phyloP scores from a whole-genome alignment of 2,797 vertebrate species.

The Malacoctenus gilli region DNA sequence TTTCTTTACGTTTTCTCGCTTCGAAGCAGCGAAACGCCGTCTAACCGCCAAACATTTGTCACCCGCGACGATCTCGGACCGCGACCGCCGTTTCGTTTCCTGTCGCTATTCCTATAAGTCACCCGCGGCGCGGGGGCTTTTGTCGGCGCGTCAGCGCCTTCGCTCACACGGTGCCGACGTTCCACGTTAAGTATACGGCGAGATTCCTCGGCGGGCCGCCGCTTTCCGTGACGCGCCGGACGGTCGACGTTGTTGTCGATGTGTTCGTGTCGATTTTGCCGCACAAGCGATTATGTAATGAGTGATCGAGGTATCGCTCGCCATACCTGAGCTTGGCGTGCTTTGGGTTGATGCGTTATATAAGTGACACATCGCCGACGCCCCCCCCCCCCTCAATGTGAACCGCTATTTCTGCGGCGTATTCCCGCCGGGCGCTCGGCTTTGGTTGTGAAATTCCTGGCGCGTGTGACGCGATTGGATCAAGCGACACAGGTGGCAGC shows the following conservation, averaged over 20 bases:
- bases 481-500: constrained; percentile 64
- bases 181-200: constrained; percentile 52
- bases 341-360: constrained; percentile 19
- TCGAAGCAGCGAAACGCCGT: no score
- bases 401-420: constrained; percentile 57
- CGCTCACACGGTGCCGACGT: constrained; percentile 31
- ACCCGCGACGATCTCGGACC: no score
- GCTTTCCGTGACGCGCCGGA: constrained; percentile 63
- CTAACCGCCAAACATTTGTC: no score
- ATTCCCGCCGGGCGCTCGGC: constrained; percentile 30
- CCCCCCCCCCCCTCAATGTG: no score
- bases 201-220: constrained; percentile 14
- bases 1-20: no score
- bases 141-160: constrained; percentile 31
- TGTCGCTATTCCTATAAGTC: constrained; percentile 3
- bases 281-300: not conserved
- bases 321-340: no score
- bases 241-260: not conserved
- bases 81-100: constrained; percentile 23
- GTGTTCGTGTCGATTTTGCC: not conserved
- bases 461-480: constrained; percentile 62
- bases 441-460: constrained; percentile 65
- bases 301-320: no score
- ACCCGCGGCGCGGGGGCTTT: constrained; percentile 1
- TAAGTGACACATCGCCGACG: not conserved